These are phyloP conservation scores for Propsilocerus akamusi DNA, from an alignment of 1,140 invertebrate species.

Conservation along the genomic window DNA sequence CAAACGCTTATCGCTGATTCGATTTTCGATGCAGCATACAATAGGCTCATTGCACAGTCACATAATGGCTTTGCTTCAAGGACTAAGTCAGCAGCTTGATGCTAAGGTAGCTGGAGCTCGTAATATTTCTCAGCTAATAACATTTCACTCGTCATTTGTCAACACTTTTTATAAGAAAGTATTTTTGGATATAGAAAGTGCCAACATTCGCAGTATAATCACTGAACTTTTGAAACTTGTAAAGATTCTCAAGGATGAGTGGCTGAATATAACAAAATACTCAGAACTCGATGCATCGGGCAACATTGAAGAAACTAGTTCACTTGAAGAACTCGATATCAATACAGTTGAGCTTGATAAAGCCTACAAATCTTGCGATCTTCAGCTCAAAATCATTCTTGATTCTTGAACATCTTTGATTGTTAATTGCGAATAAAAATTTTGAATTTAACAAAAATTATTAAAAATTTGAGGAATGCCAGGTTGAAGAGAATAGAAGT, in stretches of 20 bases:
- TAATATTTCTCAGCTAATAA: not conserved
- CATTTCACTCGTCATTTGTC: not conserved
- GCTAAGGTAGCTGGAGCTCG: not conserved
- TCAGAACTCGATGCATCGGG: not conserved
- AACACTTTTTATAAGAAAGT: not conserved
- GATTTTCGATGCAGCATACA: conserved; percentile 20
- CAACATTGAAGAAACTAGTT: not conserved
- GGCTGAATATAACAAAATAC: not conserved
- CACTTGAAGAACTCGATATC: not conserved
- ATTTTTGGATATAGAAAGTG: not conserved
- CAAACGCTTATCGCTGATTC: conserved; percentile 19
- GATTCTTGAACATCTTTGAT: no score
- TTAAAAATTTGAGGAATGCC: no score
- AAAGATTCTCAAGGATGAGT: not conserved
- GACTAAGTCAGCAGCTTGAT: not conserved
- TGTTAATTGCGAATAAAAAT: no score
- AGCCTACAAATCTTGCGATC: not conserved
- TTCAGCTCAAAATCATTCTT: not conserved
- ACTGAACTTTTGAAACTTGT: not conserved
- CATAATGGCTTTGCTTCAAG: conserved; percentile 9
- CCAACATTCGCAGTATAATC: not conserved
- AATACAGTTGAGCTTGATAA: not conserved
- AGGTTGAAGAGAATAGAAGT: no score
- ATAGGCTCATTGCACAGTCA: conserved; percentile 16
- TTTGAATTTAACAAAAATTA: no score